phyloP scores from a whole-genome alignment of 30 jellyfish, hydroid and myxozoan genomes.

The Aurelia aurita region DNA sequence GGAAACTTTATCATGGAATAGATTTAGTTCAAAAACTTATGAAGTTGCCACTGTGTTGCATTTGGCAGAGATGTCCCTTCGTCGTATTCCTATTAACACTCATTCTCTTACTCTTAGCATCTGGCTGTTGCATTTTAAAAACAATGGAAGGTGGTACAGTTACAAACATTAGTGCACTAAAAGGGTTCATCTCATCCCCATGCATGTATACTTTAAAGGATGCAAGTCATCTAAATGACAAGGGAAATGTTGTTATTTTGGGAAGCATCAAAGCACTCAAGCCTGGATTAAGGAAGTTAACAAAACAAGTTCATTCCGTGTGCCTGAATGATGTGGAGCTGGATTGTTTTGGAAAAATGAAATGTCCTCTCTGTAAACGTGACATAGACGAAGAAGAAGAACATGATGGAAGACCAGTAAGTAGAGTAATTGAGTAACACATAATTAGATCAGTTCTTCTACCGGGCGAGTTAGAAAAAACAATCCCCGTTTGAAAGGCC shows the following conservation, averaged over 20 bases:
- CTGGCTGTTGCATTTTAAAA: background rate
- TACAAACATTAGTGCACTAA: constrained; percentile 38
- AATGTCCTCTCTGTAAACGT: constrained; percentile 23
- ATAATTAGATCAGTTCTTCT: no score
- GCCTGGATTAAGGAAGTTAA: background rate
- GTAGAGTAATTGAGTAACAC: no score
- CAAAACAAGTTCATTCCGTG: constrained; percentile 30
- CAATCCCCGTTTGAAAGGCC: no score
- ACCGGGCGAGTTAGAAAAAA: no score
- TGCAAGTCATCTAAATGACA: background rate
- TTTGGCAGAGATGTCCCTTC: no score
- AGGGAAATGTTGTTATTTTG: constrained; percentile 27
- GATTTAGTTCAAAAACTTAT: no score
- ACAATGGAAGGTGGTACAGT: constrained; percentile 21
- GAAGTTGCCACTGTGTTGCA: no score
- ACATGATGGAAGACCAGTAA: background rate
- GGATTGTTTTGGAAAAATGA: background rate
- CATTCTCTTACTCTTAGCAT: no score
- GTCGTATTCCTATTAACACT: no score
- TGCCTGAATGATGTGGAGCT: constrained; percentile 6
- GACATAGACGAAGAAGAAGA: background rate
- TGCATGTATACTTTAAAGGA: constrained; percentile 16
- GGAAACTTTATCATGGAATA: no score
- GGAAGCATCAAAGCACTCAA: constrained; percentile 6
- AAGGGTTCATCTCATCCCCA: constrained; percentile 68